Evolutionary conservation across 2,797 vertebrate genomes (phyloP).

Genomic region (Mormyrus proboscirostris): DNA sequence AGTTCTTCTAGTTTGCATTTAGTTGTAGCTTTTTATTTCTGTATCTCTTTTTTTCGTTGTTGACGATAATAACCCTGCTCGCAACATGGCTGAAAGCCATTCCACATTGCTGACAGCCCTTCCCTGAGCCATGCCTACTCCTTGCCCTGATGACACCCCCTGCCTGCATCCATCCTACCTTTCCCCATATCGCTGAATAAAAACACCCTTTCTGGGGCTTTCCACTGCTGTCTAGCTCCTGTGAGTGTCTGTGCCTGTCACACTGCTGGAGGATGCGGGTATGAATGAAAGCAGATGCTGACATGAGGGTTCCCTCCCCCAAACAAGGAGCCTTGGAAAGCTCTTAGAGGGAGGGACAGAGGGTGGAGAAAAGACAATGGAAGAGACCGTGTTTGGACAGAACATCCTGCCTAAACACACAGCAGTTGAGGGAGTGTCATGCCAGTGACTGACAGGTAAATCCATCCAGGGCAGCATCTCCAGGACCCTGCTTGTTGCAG

Average conservation of each 20-base stretch:
- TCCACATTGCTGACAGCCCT: background rate
- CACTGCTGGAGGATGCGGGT: background rate
- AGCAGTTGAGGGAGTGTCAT: background rate
- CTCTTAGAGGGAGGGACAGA: background rate
- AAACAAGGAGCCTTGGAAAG: background rate
- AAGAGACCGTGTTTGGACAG: background rate
- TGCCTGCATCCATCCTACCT: background rate
- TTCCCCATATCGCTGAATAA: background rate
- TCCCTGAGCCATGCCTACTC: background rate
- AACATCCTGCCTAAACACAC: background rate
- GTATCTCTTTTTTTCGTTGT: background rate
- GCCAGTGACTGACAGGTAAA: background rate
- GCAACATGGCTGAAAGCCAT: background rate
- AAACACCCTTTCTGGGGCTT: background rate
- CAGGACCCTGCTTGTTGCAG: background rate
- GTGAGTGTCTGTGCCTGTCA: background rate
- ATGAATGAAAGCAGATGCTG: background rate
- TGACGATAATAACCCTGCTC: background rate
- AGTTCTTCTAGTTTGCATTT: background rate
- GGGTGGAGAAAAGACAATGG: background rate
- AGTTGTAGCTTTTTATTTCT: background rate
- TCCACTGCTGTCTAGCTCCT: background rate
- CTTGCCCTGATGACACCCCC: background rate
- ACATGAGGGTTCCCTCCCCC: background rate
- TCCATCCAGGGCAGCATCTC: background rate